Evolutionary conservation across 2,113 vertebrate species (phyloP).

Genomic region (Ochotona curzoniae): DNA sequence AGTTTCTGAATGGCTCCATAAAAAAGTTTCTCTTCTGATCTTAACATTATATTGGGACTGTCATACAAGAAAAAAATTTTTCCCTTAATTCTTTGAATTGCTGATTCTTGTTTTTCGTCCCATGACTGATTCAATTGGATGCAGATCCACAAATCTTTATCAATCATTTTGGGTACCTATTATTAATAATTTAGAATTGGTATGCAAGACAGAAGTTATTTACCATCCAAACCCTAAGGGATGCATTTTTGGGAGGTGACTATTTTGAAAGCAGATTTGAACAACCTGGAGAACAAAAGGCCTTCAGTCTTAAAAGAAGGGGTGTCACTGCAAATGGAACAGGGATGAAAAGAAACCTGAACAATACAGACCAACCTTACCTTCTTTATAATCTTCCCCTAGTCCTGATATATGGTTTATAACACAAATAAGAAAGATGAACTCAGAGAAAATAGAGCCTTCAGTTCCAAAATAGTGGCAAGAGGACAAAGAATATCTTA

Average conservation of each 20-base stretch:
- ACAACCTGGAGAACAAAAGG: background rate
- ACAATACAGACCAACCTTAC: background rate
- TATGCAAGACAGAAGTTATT: background rate
- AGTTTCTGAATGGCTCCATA: too few relatives aligned
- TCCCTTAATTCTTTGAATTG: too few relatives aligned
- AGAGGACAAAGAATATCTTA: conserved; percentile 42
- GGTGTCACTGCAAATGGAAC: background rate
- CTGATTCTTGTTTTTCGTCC: too few relatives aligned
- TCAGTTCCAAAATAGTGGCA: background rate
- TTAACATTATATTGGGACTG: too few relatives aligned
- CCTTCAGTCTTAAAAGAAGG: background rate
- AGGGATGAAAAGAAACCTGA: background rate
- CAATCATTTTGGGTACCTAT: background rate
- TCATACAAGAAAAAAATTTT: too few relatives aligned
- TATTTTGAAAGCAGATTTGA: background rate
- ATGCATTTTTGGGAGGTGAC: background rate
- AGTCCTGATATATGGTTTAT: background rate
- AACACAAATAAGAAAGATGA: background rate
- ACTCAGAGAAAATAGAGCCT: background rate
- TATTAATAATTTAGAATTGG: background rate
- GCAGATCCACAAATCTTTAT: background rate
- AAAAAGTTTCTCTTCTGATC: too few relatives aligned
- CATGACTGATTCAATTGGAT: background rate
- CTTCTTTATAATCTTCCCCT: background rate
- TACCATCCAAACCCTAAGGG: background rate